Conservation (phyloP, 2,797 vertebrate species). For the Morelia viridis region DNA sequence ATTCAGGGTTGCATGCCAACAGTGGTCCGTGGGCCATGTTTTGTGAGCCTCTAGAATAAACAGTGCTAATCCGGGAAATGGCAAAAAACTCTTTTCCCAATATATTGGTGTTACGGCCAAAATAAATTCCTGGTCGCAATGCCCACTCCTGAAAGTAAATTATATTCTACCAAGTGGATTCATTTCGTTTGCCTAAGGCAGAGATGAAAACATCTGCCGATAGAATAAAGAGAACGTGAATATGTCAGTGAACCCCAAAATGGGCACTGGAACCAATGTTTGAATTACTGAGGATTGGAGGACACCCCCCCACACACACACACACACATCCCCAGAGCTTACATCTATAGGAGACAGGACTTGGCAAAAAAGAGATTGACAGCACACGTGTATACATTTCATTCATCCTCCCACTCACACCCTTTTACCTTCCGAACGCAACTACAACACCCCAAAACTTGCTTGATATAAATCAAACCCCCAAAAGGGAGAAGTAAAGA, state of each 20-base stretch:
- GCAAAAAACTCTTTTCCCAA: neutral
- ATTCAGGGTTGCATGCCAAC: neutral
- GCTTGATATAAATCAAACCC: neutral
- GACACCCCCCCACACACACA: neutral
- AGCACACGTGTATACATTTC: neutral
- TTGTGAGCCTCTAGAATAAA: neutral
- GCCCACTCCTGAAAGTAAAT: neutral
- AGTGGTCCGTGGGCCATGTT: neutral
- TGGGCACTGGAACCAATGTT: neutral
- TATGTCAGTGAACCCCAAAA: neutral
- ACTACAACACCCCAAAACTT: neutral
- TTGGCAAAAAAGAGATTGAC: neutral
- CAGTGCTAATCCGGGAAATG: neutral
- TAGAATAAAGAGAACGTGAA: neutral
- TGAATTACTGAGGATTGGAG: neutral
- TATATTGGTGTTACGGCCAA: neutral
- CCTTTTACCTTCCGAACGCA: neutral
- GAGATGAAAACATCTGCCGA: neutral
- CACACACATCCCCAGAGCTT: neutral
- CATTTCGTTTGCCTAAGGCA: neutral
- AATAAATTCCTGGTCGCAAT: neutral
- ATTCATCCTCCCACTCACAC: neutral
- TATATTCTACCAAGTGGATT: neutral
- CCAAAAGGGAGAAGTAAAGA: neutral
- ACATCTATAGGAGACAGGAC: neutral